Percentiles rank a stretch among this genome's conserved stretches.
phyloP scores from a whole-genome alignment of 1,140 invertebrate species.

The Apis mellifera region DNA sequence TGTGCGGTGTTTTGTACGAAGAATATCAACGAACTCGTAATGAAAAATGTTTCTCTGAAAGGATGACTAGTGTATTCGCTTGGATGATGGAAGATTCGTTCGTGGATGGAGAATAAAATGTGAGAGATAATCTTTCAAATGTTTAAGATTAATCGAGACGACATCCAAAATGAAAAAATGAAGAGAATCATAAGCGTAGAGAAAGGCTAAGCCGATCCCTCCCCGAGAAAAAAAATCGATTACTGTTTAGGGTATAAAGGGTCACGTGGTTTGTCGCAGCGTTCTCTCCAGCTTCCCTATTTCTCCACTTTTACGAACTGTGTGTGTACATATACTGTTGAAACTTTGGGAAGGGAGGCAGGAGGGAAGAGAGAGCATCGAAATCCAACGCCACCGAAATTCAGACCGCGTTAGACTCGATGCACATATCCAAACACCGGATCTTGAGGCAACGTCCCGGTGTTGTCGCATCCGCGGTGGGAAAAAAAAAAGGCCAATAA shows the following conservation, averaged over 20 bases:
- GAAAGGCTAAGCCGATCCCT: too few relatives aligned
- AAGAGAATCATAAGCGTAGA: too few relatives aligned
- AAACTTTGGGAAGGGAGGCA: too few relatives aligned
- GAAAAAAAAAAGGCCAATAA: conserved; percentile 29
- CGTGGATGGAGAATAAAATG: too few relatives aligned
- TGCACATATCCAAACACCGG: conserved; percentile 23
- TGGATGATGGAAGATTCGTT: too few relatives aligned
- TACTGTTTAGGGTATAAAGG: not conserved
- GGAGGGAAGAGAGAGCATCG: not conserved
- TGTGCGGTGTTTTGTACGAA: too few relatives aligned
- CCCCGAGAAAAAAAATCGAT: not conserved
- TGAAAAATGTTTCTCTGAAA: too few relatives aligned
- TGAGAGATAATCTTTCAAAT: too few relatives aligned
- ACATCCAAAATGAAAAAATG: too few relatives aligned
- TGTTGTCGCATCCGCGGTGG: conserved; percentile 24
- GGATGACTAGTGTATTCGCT: too few relatives aligned
- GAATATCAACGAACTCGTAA: too few relatives aligned
- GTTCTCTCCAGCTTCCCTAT: not conserved
- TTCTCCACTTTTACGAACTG: conserved; percentile 21
- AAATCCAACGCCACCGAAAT: conserved; percentile 24
- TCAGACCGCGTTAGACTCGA: conserved; percentile 13
- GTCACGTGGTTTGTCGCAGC: not conserved
- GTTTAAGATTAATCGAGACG: too few relatives aligned
- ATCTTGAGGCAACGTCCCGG: conserved; percentile 20
- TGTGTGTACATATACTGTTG: not conserved